Base-by-base conservation (phyloP, 1,140 invertebrate species). In the Agrypnia vestita region DNA sequence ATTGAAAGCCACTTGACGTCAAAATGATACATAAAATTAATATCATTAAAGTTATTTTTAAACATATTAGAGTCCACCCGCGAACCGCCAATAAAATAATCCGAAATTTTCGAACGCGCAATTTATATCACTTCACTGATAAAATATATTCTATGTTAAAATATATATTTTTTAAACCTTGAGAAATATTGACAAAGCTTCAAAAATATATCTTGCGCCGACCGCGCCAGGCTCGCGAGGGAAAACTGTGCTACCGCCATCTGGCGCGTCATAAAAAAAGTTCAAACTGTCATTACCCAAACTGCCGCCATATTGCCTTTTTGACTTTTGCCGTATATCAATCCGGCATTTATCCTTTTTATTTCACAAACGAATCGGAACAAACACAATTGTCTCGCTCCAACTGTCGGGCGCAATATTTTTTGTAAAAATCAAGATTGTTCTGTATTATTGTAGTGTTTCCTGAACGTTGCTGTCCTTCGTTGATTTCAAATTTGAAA, bases 211-310 rank as follows among this genome's bases (percentile, higher is more conserved):
- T 13, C 6, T 62, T 61, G 6, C 15, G 1, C 6, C 25, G 15
- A 35, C 7, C 8, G 6, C 25, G 21, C 59, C 17, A 62, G 8
- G 25, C 8, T 21, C 25, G 19, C 7, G 19, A 12, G 59, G 25
- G 12, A 62, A 51, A 43, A 62, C 59, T 17, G 25, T 12, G 25
- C 59, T 25, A 62, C 17, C 25, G 59, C 19, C 59, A 62, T 62
- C 59, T 62, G 59, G 59, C 13, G 8, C 8, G 19, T 25, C 25
- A 25, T 62, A 62, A 62, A 62, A 51, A 62, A 62, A 62, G 59
- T 35, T 62, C 59, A 62, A 62, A 62, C 59, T 35, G 25, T 62
- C 59, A 62, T 62, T 62, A 25, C 19, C 25, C 25, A 13, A 13
- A 12, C 6, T 11, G 59, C 59, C 13, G 59, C 9, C 59, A 62